These are phyloP conservation scores for Acropora tenuis DNA, from an alignment of 64 coral and sea anemone genomes.

Conservation along the genomic window DNA sequence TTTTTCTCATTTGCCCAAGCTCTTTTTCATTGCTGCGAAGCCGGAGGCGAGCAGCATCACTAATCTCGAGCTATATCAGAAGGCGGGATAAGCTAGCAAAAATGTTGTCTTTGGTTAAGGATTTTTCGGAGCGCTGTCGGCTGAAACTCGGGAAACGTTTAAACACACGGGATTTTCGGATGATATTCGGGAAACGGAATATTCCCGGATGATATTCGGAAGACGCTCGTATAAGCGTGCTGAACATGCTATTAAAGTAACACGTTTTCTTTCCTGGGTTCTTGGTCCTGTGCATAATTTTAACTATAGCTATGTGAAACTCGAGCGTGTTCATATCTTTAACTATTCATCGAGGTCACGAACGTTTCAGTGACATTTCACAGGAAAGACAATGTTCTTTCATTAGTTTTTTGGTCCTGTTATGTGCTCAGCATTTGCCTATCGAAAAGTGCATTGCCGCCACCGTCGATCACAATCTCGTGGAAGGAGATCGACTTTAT, in stretches of 20 bases:
- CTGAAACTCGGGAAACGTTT: neutral
- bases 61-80: neutral
- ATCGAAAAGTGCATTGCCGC: too few relatives aligned
- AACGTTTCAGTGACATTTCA: neutral
- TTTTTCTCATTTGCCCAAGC: too few relatives aligned
- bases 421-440: neutral
- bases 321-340: neutral
- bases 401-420: neutral
- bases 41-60: neutral
- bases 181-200: neutral
- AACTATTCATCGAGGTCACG: neutral
- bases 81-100: neutral
- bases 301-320: neutral
- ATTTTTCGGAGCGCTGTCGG: neutral
- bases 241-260: neutral
- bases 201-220: neutral
- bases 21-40: neutral
- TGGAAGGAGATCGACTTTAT: too few relatives aligned
- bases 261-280: neutral
- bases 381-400: neutral
- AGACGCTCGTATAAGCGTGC: neutral
- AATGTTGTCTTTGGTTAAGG: neutral
- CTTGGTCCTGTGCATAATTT: neutral
- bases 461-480: too few relatives aligned
- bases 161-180: neutral